Base-by-base conservation (phyloP, 2,888 invertebrate genomes). In the Meliscaeva auricollis region DNA sequence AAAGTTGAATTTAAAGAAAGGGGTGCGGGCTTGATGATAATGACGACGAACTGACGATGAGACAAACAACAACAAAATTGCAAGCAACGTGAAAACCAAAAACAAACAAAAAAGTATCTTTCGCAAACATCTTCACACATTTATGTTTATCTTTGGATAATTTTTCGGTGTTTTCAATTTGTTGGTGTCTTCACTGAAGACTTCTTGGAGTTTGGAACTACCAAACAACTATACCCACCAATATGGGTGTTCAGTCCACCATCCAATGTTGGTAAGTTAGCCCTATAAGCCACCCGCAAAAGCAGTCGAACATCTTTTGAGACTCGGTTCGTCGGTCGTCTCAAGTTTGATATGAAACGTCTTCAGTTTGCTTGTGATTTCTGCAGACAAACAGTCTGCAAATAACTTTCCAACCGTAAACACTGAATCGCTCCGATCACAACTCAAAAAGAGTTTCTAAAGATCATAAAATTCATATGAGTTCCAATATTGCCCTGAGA, bases 371-470 rank as follows among this genome's bases (percentile, higher is more conserved):
- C 56, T 52, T 56, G 75, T 17, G 72, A 32, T 76, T 68, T 54
- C 70, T 46, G 70, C 66, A 79, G 75, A 75, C 84, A 70, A 62
- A 60, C 84, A 84, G 84, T 84, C 84, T 84, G 84, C 79, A 72
- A 79, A 80, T 80, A 80, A 60, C 84, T 80, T 68, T 84, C 54
- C 75, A 80, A 70, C 79, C 66, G 66, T 72, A n/a, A 80, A 48
- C 84, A 84, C 60, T 52, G 60, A 20, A 32, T 20, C 54, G 66
- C 74, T 83, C 66, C 46, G 8, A n/a, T 50, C 54, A 41, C 38
- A 56, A 41, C 30, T 35, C 22, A 11, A 13, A 17, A 70, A 26
- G 62, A 69, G 74, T 48, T 13, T 38, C 11, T 9, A 26, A 32
- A 17, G 0, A 66, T 66, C 20, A 8, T n/a, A n/a, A n/a, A n/a